Evolutionary conservation across 1,140 invertebrate genomes (phyloP).

Genomic region (Cherax quadricarinatus): DNA sequence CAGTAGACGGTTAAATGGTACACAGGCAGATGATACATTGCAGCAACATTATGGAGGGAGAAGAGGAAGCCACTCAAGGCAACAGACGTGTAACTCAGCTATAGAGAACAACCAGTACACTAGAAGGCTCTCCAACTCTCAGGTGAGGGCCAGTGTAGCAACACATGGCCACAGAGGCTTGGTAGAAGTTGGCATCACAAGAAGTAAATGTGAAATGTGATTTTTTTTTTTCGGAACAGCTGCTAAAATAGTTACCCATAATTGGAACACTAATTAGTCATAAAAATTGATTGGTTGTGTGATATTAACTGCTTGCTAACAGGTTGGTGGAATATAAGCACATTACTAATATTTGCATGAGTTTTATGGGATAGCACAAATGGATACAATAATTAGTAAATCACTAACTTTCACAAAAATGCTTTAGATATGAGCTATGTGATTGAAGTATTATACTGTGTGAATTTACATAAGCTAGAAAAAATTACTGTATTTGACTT

Average conservation of each 20-base stretch:
- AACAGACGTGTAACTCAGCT: conserved; percentile 17
- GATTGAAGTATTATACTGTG: too few relatives aligned
- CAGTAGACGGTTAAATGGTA: not conserved
- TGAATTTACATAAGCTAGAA: too few relatives aligned
- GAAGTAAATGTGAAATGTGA: not conserved
- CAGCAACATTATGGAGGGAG: conserved; percentile 50
- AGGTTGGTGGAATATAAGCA: not conserved
- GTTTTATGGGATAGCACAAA: too few relatives aligned
- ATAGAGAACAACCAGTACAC: conserved; percentile 48
- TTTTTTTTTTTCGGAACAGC: not conserved
- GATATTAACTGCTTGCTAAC: not conserved
- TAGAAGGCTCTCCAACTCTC: conserved; percentile 34
- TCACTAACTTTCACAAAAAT: too few relatives aligned
- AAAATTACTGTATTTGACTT: too few relatives aligned
- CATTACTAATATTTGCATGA: too few relatives aligned
- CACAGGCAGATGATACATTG: conserved; percentile 31
- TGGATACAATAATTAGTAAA: too few relatives aligned
- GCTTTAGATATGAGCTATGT: too few relatives aligned
- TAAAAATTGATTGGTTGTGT: not conserved
- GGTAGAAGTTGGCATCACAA: not conserved
- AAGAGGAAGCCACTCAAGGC: conserved; percentile 46
- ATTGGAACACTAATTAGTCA: not conserved
- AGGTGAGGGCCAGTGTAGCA: conserved; percentile 41
- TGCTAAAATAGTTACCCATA: not conserved
- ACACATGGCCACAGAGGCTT: conserved; percentile 16